Evolutionary conservation across 2,888 invertebrate species (phyloP).

Genomic region (Blomia tropicalis): DNA sequence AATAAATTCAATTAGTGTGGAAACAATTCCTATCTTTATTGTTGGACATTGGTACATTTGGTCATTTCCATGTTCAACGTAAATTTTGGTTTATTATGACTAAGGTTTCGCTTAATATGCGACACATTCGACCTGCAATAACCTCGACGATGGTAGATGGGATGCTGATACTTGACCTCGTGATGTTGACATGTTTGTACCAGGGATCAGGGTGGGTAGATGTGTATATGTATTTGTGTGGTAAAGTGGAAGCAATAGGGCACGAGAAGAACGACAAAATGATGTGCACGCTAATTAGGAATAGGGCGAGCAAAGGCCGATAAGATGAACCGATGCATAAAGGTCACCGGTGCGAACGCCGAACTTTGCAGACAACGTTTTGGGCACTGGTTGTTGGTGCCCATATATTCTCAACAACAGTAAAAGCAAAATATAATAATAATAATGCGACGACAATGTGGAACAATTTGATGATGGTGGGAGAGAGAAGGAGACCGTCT

Average conservation of each 20-base stretch:
- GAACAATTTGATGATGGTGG: neutral
- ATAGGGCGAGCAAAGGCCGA: neutral
- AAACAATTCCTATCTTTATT: neutral
- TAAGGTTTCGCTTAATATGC: too few relatives aligned
- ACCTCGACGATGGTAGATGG: neutral
- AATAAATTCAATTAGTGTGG: neutral
- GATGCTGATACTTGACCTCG: constrained; percentile 1
- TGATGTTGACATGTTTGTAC: too few relatives aligned
- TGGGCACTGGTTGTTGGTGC: too few relatives aligned
- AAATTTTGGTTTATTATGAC: too few relatives aligned
- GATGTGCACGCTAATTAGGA: constrained; percentile 6
- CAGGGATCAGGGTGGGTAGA: too few relatives aligned
- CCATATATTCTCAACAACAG: too few relatives aligned
- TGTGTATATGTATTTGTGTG: neutral
- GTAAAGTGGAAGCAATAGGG: neutral
- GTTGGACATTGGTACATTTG: neutral
- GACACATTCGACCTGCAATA: too few relatives aligned
- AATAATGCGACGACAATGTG: constrained; percentile 2
- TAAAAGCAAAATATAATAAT: too few relatives aligned
- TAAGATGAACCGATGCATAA: neutral
- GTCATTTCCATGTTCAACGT: neutral
- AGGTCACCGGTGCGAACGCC: neutral
- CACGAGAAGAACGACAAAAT: neutral
- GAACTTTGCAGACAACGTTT: too few relatives aligned
- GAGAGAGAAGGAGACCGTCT: too few relatives aligned